Evolutionary conservation across 2,888 invertebrate genomes (phyloP), one percentile per base, ranked within the genome.

Genomic region (Allacma fusca): DNA sequence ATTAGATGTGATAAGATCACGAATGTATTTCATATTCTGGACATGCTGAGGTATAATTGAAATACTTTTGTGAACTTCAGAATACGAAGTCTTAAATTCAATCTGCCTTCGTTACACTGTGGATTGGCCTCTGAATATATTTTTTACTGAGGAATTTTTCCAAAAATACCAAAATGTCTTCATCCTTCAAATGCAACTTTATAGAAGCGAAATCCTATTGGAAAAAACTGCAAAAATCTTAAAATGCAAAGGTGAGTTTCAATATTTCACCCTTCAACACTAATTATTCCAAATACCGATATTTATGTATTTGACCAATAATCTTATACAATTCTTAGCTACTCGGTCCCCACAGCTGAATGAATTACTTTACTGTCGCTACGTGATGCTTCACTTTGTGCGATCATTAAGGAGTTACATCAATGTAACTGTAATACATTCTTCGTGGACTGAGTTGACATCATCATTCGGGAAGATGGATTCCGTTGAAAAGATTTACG

Each of bases 91-190:
- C 0, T 85, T 94, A 12, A 90, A 91, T 59, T 91, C 91, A 82
- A 86, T 94, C 0, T 91, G 91, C 0, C 87, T 94, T 2, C 90
- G 91, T 1, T 94, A 93, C 86, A 88, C 90, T 16, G 90, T 93
- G 13, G 87, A 89, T 1, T 94, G 94, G 94, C 94, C 94, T 0
- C 86, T 94, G 0, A 94, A 93, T 86, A 91, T 94, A 59, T 89
- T 94, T 74, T 86, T 94, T 74, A 93, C 92, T 9, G 90, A 90
- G 0, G 91, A 92, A 82, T 90, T 92, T 0, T 86, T 94, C 80
- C 86, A 89, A 19, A 90, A 92, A 82, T 94, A 94, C 84, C 90
- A 91, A 0, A 91, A 90, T 83, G 91, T 94, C 0, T 94, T 94
- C 85, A 91, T 91, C 85, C 92, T 93, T 86, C 86, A 94, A 57